phyloP scores from a whole-genome alignment of 2,113 vertebrate genomes.

The Amazona guildingii region DNA sequence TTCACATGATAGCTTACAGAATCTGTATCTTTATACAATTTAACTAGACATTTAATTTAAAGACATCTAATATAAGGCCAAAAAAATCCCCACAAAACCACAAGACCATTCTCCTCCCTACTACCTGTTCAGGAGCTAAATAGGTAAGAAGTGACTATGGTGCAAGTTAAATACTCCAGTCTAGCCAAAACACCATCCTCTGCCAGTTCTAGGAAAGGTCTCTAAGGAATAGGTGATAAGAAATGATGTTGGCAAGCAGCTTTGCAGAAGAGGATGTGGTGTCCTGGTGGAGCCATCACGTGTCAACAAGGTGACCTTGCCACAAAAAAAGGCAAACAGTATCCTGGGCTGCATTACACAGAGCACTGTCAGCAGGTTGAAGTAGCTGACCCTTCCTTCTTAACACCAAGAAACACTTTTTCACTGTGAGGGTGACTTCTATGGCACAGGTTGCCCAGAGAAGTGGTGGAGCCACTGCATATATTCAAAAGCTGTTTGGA shows the following conservation, averaged over 20 bases:
- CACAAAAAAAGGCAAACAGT: fast-evolving
- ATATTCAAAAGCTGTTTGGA: background rate
- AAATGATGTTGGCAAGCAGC: background rate
- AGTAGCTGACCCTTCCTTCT: background rate
- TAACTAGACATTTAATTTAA: background rate
- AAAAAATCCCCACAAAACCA: background rate
- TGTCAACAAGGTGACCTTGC: background rate
- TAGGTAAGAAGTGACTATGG: background rate
- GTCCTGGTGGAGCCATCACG: background rate
- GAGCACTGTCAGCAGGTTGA: background rate
- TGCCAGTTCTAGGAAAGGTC: background rate
- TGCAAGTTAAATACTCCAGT: background rate
- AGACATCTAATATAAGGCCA: background rate
- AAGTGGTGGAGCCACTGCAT: background rate
- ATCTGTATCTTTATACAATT: background rate
- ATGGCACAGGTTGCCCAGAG: background rate
- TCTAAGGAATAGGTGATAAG: background rate
- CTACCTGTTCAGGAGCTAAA: background rate
- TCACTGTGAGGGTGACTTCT: background rate
- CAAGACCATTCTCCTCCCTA: background rate
- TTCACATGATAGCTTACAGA: background rate
- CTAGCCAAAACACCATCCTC: background rate
- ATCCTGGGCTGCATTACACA: background rate
- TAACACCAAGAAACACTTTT: background rate
- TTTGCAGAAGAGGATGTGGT: background rate